Conservation (phyloP, 2,113 vertebrate genomes). For the Gyps fulvus region DNA sequence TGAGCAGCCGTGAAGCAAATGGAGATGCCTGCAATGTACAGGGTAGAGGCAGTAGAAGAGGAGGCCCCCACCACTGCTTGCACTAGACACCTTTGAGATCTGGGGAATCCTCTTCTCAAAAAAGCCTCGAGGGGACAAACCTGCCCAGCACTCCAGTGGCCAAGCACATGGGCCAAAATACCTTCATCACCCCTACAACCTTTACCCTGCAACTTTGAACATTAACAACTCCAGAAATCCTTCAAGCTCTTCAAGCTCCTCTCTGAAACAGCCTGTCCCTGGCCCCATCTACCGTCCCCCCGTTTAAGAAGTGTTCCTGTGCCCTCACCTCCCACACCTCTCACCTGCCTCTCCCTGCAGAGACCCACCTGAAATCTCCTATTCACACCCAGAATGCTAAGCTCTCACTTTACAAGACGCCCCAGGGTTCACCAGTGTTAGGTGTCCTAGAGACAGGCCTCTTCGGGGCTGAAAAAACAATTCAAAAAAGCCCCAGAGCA, state of each 20-base stretch:
- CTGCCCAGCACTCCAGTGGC: background rate
- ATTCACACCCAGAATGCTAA: background rate
- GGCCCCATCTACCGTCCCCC: no score
- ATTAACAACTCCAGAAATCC: background rate
- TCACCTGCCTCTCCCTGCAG: background rate
- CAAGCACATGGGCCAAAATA: background rate
- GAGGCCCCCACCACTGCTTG: background rate
- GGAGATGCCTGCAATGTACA: background rate
- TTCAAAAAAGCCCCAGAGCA: background rate
- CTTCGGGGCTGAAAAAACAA: background rate
- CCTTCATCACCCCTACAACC: background rate
- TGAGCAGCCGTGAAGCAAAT: fast-evolving
- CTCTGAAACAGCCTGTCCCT: background rate
- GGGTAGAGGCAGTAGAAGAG: background rate
- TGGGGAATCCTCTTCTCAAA: background rate
- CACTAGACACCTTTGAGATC: background rate
- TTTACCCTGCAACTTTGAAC: background rate
- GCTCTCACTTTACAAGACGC: background rate
- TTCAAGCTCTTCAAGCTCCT: background rate
- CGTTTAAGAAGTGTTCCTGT: background rate
- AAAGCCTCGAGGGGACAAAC: background rate
- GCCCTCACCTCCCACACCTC: background rate
- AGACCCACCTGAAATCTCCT: background rate
- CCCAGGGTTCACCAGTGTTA: background rate
- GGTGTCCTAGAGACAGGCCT: background rate